phyloP scores from a whole-genome alignment of 2,888 invertebrate genomes.

The Polyploca ridens region DNA sequence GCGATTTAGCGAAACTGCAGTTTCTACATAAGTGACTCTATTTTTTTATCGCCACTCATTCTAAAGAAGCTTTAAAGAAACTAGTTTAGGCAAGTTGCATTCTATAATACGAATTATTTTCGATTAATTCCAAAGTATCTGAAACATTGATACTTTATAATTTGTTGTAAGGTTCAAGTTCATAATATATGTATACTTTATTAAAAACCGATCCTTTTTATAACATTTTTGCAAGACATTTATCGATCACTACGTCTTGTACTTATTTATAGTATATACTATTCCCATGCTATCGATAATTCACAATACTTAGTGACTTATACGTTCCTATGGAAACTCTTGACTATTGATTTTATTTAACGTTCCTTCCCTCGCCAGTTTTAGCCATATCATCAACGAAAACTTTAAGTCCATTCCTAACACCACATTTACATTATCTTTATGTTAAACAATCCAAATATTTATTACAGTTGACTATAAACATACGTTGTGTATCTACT shows the following conservation, averaged over 20 bases:
- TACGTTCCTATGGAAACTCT: slow-evolving; percentile 40
- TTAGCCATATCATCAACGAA: neutral
- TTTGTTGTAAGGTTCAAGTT: too few species aligned
- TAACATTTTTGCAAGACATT: too few species aligned
- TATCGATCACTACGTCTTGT: too few species aligned
- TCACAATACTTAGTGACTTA: slow-evolving; percentile 7
- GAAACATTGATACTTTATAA: neutral
- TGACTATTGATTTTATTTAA: slow-evolving; percentile 28
- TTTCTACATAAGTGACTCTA: neutral
- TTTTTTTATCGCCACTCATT: neutral
- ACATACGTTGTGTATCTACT: neutral
- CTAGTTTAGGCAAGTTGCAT: neutral
- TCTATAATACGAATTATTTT: neutral
- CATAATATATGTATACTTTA: too few species aligned
- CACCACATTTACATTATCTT: slow-evolving; percentile 14
- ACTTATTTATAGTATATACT: neutral
- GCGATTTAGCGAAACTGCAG: neutral
- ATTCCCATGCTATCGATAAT: neutral
- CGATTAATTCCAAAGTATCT: neutral
- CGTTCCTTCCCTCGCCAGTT: slow-evolving; percentile 12
- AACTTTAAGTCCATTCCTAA: neutral
- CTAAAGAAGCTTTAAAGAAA: neutral
- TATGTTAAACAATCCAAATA: slow-evolving; percentile 11
- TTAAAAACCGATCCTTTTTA: too few species aligned
- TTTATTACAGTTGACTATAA: neutral